Percentiles rank a stretch among this genome's conserved stretches.
phyloP scores from a whole-genome alignment of 2,797 vertebrate species.

The Florisuga fusca region DNA sequence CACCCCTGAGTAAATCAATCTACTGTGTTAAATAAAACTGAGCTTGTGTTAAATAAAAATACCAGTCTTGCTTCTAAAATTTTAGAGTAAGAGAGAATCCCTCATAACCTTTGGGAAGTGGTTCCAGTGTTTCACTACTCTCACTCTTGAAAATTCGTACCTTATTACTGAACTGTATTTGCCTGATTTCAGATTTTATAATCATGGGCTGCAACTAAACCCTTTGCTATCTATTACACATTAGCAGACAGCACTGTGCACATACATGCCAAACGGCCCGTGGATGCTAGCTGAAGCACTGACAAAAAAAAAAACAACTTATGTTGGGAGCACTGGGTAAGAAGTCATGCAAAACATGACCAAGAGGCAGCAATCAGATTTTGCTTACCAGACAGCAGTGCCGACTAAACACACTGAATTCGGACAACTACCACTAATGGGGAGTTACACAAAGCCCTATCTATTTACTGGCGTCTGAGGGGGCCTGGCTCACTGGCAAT shows the following conservation, averaged over 20 bases:
- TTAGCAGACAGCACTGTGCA: neutral
- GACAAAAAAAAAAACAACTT: neutral
- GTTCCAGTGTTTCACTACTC: neutral
- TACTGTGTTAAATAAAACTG: neutral
- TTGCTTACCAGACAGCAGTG: neutral
- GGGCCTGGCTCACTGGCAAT: neutral
- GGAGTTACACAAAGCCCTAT: neutral
- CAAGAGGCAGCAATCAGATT: neutral
- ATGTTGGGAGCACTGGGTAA: neutral
- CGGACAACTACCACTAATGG: neutral
- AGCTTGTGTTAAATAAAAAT: neutral
- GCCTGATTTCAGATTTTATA: neutral
- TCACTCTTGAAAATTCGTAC: neutral
- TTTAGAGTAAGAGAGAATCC: neutral
- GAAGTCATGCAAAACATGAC: neutral
- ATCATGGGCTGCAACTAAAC: neutral
- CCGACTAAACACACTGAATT: accelerated
- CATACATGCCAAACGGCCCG: neutral
- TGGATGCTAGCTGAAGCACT: neutral
- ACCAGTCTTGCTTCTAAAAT: neutral
- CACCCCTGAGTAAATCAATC: neutral
- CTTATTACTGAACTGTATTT: neutral
- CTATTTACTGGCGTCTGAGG: neutral
- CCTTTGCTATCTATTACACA: neutral
- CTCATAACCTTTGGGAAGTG: neutral